phyloP scores from a whole-genome alignment of 2,797 vertebrate species.

The Sitta carolinensis region DNA sequence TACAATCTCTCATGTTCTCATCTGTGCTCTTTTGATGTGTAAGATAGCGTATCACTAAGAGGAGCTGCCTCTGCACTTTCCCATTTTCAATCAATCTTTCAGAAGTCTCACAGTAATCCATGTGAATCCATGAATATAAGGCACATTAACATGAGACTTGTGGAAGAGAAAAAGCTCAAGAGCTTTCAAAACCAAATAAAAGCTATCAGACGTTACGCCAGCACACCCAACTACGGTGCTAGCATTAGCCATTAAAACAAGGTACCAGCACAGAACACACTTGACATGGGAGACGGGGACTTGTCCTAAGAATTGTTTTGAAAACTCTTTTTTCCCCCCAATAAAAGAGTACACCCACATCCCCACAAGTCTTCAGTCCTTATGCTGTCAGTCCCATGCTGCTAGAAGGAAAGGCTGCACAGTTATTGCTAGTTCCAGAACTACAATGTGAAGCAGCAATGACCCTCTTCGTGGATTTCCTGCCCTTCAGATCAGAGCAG shows the following conservation, averaged over 20 bases:
- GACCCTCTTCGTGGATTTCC: not conserved
- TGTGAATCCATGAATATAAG: not conserved
- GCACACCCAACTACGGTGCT: not conserved
- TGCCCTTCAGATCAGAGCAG: not conserved
- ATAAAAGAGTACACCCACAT: not conserved
- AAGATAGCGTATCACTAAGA: not conserved
- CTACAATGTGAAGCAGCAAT: not conserved
- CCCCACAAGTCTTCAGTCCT: not conserved
- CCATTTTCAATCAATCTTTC: not conserved
- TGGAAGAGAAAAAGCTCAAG: not conserved
- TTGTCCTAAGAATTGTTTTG: not conserved
- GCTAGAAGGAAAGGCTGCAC: not conserved
- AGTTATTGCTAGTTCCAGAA: not conserved
- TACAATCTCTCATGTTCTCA: slow-evolving; percentile 23
- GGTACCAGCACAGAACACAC: not conserved
- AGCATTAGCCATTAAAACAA: not conserved
- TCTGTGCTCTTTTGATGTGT: slow-evolving; percentile 68
- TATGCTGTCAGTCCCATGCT: not conserved
- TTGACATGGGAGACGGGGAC: not conserved
- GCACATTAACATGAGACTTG: not conserved
- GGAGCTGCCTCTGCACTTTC: not conserved
- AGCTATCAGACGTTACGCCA: not conserved
- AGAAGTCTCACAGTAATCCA: not conserved
- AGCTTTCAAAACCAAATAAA: not conserved
- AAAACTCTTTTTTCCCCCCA: not conserved